A percentile compares a stretch with the other conserved stretches of the same genome.
These are phyloP conservation scores for Sycophaga agraensis DNA, from an alignment of 1,140 invertebrate species.

Conservation along the genomic window DNA sequence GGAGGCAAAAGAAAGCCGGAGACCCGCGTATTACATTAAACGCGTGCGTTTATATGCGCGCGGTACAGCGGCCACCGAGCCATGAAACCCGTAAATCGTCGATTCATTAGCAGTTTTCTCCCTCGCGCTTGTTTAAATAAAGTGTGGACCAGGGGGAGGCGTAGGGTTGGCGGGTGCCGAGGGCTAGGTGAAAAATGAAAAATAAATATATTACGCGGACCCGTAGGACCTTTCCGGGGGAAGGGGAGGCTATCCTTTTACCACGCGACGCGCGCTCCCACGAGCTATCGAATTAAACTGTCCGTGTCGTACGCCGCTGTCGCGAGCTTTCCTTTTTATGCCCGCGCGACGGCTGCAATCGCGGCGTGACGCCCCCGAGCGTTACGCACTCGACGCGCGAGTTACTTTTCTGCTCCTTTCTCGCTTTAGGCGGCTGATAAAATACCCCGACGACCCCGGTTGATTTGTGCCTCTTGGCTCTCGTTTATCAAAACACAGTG, in stretches of 20 bases:
- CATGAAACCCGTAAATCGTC: conserved; percentile 47
- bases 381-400: neutral
- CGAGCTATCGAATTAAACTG: conserved; percentile 42
- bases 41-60: neutral
- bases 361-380: no score
- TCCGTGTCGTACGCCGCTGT: conserved; percentile 29
- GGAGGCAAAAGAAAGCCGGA: neutral
- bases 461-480: no score
- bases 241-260: no score
- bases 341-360: no score
- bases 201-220: no score
- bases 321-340: no score
- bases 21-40: neutral
- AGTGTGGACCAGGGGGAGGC: no score
- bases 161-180: neutral
- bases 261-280: neutral
- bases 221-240: neutral
- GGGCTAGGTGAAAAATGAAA: no score
- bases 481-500: no score
- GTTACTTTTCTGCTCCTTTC: no score
- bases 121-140: neutral
- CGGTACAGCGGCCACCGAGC: conserved; percentile 25
- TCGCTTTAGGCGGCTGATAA: no score
- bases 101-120: conserved; percentile 40
- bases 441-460: no score